These are phyloP conservation scores for Melopsittacus undulatus DNA, from an alignment of 2,797 vertebrate species.

Conservation along the genomic window DNA sequence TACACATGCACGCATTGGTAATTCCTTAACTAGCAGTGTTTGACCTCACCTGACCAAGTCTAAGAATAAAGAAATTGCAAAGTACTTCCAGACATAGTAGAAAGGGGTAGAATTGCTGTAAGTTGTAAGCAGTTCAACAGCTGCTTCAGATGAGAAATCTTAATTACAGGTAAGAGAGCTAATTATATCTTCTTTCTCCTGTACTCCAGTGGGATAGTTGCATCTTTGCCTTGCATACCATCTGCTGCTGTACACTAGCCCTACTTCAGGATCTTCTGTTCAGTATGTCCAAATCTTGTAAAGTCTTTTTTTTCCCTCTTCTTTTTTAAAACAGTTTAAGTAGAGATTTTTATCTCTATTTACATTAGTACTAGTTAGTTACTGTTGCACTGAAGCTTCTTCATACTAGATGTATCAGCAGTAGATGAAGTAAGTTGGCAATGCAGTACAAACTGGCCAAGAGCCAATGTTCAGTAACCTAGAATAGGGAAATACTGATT, in stretches of 20 bases:
- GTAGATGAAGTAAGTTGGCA: background rate
- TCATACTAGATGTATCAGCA: background rate
- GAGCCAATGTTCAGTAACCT: slow-evolving; percentile 4
- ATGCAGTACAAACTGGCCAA: background rate
- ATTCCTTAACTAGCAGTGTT: slow-evolving; percentile 27
- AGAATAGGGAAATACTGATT: background rate
- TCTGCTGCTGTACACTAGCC: background rate
- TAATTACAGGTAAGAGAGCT: slow-evolving; percentile 41
- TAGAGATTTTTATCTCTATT: background rate
- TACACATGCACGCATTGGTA: background rate
- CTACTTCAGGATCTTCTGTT: background rate
- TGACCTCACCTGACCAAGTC: background rate
- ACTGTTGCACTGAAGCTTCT: background rate
- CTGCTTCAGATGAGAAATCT: slow-evolving; percentile 34
- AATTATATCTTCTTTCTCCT: background rate
- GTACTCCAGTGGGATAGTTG: background rate
- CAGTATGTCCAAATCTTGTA: background rate
- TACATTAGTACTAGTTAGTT: background rate
- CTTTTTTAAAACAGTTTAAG: background rate
- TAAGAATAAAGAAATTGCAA: background rate
- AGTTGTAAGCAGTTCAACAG: slow-evolving; percentile 20
- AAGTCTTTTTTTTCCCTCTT: background rate
- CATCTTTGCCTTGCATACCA: background rate
- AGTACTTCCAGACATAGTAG: slow-evolving; percentile 1
- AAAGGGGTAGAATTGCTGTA: slow-evolving; percentile 13